These are phyloP conservation scores for Dryas iulia DNA, from an alignment of 1,140 invertebrate species.

Conservation along the genomic window DNA sequence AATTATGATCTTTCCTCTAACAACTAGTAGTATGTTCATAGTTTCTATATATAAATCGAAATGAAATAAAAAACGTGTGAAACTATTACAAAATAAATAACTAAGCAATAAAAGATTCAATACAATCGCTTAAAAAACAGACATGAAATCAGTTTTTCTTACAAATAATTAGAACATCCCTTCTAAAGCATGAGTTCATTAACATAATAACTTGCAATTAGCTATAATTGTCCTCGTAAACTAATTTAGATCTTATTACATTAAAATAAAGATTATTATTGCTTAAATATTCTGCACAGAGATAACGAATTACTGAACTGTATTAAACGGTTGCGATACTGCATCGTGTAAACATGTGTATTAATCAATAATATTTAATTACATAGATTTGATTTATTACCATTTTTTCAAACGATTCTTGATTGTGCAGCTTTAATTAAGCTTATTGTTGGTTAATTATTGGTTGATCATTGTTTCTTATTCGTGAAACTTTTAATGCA, in stretches of 20 bases:
- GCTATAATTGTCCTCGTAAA: not conserved
- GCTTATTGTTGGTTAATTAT: not conserved
- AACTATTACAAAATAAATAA: not conserved
- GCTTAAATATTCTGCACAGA: not conserved
- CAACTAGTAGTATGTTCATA: not conserved
- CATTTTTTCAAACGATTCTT: not conserved
- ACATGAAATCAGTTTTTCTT: not conserved
- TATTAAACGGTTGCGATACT: slow-evolving; percentile 15
- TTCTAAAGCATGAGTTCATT: slow-evolving; percentile 20
- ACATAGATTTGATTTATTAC: slow-evolving; percentile 13
- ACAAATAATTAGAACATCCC: not conserved
- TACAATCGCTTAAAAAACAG: not conserved
- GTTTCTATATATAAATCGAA: not conserved
- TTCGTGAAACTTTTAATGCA: not conserved
- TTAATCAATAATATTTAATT: slow-evolving; percentile 48
- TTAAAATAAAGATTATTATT: not conserved
- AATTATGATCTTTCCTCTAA: too few species aligned
- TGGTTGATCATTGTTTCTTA: not conserved
- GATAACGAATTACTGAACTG: slow-evolving; percentile 15
- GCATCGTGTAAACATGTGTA: slow-evolving; percentile 41
- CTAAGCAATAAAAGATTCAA: not conserved
- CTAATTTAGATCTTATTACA: not conserved
- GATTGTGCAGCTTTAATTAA: not conserved
- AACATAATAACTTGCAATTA: slow-evolving; percentile 23
- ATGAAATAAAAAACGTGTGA: not conserved